Base-by-base conservation (phyloP, 2,888 invertebrate genomes). In the Lutraria lutraria region DNA sequence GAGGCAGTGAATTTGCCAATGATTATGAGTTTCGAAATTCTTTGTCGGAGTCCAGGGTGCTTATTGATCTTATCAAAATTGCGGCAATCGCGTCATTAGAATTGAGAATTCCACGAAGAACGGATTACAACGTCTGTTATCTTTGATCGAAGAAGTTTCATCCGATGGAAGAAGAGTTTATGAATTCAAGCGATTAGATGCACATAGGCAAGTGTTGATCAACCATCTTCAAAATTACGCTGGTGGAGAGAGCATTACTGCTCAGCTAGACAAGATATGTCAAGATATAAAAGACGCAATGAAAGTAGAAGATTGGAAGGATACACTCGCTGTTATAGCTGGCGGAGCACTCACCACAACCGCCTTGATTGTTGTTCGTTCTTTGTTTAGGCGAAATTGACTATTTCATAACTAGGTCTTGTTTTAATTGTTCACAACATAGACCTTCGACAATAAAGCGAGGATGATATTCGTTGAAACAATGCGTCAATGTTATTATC, bases 41-140 rank as follows among this genome's bases (percentile, higher is more conserved):
- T 21, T 68, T 56, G 68, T 25, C 34, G 31, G 21, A 43, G 34
- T 53, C 53, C 19, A 52, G 25, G 0, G 10, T 53, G 52, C 10
- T 72, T 15, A 4, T 53, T 25, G 21, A 84, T n/a, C 84, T 84
- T 54, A 52, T 60, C 13, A 31, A 82, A 31, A 54, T 19, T 82
- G 82, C 21, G 31, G 82, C 16, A 31, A 60, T 72, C 84, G 84
- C 10, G 34, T 72, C n/a, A 19, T n/a, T 25, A 72, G 84, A 53
- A 72, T 84, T 25, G 84, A 84, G 25, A 84, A 84, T 31, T 29
- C 83, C 16, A 68, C 43, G 16, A 16, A 13, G 16, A 1, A 34
- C 29, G 76, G 34, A 29, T 4, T 76, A 4, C 19, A 31, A 19
- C 15, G 19, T 31, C 25, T 76, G 19, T 25, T 76, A 0, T 19